Conservation (phyloP, 2,113 vertebrate species). For the Chunga burmeisteri region DNA sequence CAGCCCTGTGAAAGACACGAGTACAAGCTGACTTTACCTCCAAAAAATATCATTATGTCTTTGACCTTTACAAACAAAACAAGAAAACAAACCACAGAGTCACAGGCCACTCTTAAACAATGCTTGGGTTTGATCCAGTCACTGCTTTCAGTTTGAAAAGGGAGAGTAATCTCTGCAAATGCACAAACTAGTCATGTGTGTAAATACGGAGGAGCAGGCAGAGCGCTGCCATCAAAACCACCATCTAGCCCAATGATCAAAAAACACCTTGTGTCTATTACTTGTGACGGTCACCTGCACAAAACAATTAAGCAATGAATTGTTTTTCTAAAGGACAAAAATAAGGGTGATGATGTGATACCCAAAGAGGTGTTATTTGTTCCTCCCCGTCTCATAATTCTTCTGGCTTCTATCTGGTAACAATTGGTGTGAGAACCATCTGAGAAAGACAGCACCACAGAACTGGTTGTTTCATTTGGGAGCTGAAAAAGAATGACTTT, state of each 20-base stretch:
- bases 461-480: not conserved
- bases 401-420: not conserved
- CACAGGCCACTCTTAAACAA: slow-evolving; percentile 47
- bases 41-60: not conserved
- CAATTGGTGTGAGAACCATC: not conserved
- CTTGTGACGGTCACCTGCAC: not conserved
- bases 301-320: not conserved
- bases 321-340: not conserved
- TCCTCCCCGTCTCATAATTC: not conserved
- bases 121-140: slow-evolving; percentile 42
- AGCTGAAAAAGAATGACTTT: not conserved
- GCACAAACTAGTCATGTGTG: not conserved
- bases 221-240: not conserved
- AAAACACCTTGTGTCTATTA: not conserved
- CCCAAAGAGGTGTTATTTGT: not conserved
- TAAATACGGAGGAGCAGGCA: not conserved
- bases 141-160: slow-evolving; percentile 52
- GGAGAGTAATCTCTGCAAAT: slow-evolving; percentile 16
- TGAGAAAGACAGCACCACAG: not conserved
- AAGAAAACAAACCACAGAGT: slow-evolving; percentile 15
- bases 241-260: not conserved
- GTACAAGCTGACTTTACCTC: slow-evolving; percentile 1
- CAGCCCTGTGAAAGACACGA: not conserved
- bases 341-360: not conserved
- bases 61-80: slow-evolving; percentile 37